Base-by-base conservation (phyloP, 2,113 vertebrate genomes). In the Carettochelys insculpta region DNA sequence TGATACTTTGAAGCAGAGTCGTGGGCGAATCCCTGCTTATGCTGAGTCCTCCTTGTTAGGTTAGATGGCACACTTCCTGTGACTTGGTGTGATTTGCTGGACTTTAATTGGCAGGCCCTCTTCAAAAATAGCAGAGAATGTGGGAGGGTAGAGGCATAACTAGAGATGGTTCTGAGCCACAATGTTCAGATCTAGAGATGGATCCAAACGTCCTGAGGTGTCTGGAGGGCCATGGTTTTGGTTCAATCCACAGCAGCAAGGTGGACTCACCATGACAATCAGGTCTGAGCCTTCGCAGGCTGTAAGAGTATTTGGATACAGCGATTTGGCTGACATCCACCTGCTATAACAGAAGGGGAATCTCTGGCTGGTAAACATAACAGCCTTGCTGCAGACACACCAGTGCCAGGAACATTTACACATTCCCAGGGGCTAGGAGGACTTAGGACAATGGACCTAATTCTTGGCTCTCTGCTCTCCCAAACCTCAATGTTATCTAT, bases 401-500 rank as follows among this genome's bases (percentile, higher is more conserved):
- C 58, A 17, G 27, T 65, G 58, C 58, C 58, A 61, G n/a, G 31
- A n/a, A 61, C 58, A 61, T 61, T 58, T 82, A 56, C 0, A 1
- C 77, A 53, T 3, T 11, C 5, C 24, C 82, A 81, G 4, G 1
- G 8, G 14, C 34, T 3, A 77, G 80, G 54, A 82, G 27, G 86
- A 91, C 83, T 73, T 76, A 48, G 86, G 79, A 53, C 12, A 47
- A 22, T 4, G 81, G 58, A 34, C n/a, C 61, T 68, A 16, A 38
- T 68, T 48, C 27, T 8, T 5, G 75, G 68, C 19, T 52, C 50
- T 83, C 43, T 83, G 45, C 48, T 71, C 76, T 92, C 85, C 47
- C 20, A 94, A 58, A 77, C 65, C 85, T 92, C 76, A 82, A 81
- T 27, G 41, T 27, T 84, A 48, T 80, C 80, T 78, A 71, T 71